Base-by-base conservation (phyloP, 1,140 invertebrate genomes). In the Brachionus koreanus region DNA sequence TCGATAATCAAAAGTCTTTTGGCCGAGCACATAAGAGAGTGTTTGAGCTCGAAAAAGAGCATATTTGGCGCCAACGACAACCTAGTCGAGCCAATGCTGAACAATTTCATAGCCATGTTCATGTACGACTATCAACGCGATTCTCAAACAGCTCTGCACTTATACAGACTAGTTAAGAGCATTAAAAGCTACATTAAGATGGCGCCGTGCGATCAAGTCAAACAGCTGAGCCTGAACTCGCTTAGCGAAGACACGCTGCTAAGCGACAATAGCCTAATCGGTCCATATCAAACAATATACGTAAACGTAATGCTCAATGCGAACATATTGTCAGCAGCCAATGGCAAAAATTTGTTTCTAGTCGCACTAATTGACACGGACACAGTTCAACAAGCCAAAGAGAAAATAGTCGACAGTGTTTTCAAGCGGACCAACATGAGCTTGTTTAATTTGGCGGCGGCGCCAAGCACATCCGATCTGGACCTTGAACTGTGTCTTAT, bases 121-220 rank as follows among this genome's bases (percentile, higher is more conserved):
- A 79, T 79, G 76, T 79, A 79, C 49, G 76, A 79, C n/a, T 79
- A 42, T 61, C 76, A 79, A n/a, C 69, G 69, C 43, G 69, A 74
- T 39, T 42, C 61, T 1, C 76, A 79, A 57, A 37, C 19, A 10
- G 49, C 46, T n/a, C 4, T 61, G 5, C 61, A 79, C 6, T 29
- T 79, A 1, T 57, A 65, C n/a, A n/a, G 76, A 25, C 25, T 79
- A 12, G 76, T 79, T 1, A 16, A 37, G 29, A 65, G 49, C 13
- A 23, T 79, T 4, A 63, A 37, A 23, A 33, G 19, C 35, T 79
- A 7, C 12, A 4, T 61, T 0, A 61, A 39, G 7, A 79, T 79
- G 76, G 76, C 33, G 1, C 76, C 76, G 5, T 79, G 76, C 35
- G 76, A 79, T 19, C 49, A 57, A 61, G 6, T 79, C 0, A 79